Base-by-base conservation (phyloP, 1,140 invertebrate species). In the Micrasema minimum region DNA sequence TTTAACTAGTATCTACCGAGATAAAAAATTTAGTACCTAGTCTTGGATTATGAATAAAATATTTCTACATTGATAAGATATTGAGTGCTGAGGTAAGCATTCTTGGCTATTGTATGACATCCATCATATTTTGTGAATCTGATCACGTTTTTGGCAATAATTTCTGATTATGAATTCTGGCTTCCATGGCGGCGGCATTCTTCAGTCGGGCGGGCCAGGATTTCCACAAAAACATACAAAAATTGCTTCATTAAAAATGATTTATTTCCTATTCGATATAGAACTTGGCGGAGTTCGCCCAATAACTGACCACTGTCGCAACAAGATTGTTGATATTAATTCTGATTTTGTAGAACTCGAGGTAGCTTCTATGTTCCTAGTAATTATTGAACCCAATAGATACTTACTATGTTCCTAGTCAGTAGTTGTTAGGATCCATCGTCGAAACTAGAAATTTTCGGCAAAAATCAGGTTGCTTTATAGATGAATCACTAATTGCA, bases 211-310 rank as follows among this genome's bases (percentile, higher is more conserved):
- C 18, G 26, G 20, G 50, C 22, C 5, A 26, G 12, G n/a, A n/a
- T n/a, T n/a, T n/a, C n/a, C 50, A 16, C 18, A 51, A 51, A 51
- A 51, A 51, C 50, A 23, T 22, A 51, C 50, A 22, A 51, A 22
- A 51, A n/a, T 51, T 51, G 50, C 50, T 51, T 22, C 50, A 51
- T 51, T 51, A 51, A 51, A 51, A 51, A 31, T 51, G 50, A 51
- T 51, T 51, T 51, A 51, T 51, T 51, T 22, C 18, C 12, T 18
- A 51, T 22, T 51, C 50, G 50, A 51, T 51, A 22, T 12, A 51
- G 22, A 18, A 23, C 20, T 51, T 18, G 18, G 50, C 18, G 6
- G 50, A 45, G 18, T 45, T 14, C 18, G n/a, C n/a, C n/a, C 18
- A n/a, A 45, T 16, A n/a, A 45, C 18, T 45, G 9, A 14, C 18